Evolutionary conservation across 2,113 vertebrate genomes (phyloP).

Genomic region (Indicator indicator): DNA sequence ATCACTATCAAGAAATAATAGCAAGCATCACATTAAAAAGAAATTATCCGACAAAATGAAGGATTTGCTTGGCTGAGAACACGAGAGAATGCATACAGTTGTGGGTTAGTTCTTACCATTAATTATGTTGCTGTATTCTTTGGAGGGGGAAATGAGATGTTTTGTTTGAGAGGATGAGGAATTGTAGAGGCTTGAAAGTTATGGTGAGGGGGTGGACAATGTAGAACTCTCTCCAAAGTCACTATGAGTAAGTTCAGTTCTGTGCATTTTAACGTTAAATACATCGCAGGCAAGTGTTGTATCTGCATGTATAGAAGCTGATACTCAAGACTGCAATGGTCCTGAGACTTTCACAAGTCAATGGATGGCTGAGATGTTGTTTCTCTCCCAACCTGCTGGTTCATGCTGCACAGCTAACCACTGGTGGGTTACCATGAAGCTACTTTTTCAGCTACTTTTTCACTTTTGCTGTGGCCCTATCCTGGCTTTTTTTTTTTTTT

Average conservation of each 20-base stretch:
- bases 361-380: rapidly evolving
- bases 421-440: rapidly evolving
- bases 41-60: conserved; percentile 58
- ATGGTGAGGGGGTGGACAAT: background rate
- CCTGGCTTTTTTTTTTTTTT: background rate
- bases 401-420: rapidly evolving
- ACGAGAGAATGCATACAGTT: background rate
- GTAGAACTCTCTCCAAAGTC: background rate
- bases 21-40: conserved; percentile 60
- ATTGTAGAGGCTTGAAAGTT: background rate
- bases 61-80: conserved; percentile 53
- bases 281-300: background rate
- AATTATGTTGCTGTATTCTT: conserved; percentile 2
- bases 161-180: background rate
- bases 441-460: background rate
- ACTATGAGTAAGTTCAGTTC: background rate
- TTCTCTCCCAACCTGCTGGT: background rate
- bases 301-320: rapidly evolving
- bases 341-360: background rate
- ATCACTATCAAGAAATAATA: conserved; percentile 64
- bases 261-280: background rate
- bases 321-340: background rate
- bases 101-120: conserved; percentile 14
- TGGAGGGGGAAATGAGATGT: background rate
- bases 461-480: background rate